These are phyloP conservation scores for Hexactinellida sp. DNA, from an alignment of 37 sponge, comb jelly and placozoan species.

Conservation along the genomic window DNA sequence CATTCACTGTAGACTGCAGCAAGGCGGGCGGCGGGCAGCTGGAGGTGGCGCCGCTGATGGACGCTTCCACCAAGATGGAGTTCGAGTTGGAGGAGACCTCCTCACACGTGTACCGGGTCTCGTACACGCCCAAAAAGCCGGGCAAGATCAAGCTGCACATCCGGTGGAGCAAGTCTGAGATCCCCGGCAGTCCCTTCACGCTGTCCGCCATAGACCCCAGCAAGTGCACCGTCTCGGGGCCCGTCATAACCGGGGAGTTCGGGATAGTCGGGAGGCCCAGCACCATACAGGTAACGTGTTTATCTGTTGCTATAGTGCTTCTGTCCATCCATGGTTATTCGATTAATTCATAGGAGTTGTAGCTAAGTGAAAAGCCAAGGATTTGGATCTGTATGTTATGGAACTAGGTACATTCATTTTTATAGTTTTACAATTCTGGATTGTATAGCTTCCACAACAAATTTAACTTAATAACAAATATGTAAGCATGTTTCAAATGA, in stretches of 20 bases:
- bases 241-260: conserved; percentile 26
- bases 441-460: too few relatives aligned
- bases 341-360: too few relatives aligned
- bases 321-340: not conserved
- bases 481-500: too few relatives aligned
- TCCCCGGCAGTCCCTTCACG: conserved; percentile 43
- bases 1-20: conserved; percentile 46
- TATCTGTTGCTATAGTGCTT: too few relatives aligned
- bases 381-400: too few relatives aligned
- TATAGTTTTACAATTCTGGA: too few relatives aligned
- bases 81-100: not conserved
- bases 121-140: conserved; percentile 31
- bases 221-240: conserved; percentile 23
- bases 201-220: conserved; percentile 40
- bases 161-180: conserved; percentile 36
- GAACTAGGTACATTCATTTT: too few relatives aligned
- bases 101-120: conserved; percentile 31
- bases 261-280: not conserved
- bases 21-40: conserved; percentile 40
- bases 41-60: conserved; percentile 24
- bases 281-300: not conserved
- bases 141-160: conserved; percentile 41
- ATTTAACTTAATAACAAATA: too few relatives aligned
- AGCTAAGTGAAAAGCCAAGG: too few relatives aligned
- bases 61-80: conserved; percentile 16